Conservation (phyloP, 2,113 vertebrate species). For the Hymenochirus boettgeri region DNA sequence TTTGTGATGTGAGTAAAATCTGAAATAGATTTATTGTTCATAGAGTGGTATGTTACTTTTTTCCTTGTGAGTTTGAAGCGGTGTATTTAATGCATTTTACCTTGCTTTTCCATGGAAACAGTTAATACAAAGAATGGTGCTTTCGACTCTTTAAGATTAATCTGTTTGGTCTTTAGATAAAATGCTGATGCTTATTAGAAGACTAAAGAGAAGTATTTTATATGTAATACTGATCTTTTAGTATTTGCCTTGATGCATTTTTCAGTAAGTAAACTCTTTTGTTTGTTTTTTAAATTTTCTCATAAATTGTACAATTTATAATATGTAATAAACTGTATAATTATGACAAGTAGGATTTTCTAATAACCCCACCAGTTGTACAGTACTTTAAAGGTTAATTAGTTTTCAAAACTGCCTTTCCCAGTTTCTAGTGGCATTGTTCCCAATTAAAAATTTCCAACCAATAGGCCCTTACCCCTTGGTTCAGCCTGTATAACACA, state of each 20-base stretch:
- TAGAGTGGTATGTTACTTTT: background rate
- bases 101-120: background rate
- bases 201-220: conserved; percentile 1
- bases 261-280: conserved; percentile 26
- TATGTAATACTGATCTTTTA: conserved; percentile 17
- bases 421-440: too few species aligned
- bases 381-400: too few species aligned
- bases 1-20: background rate
- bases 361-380: too few species aligned
- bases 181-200: conserved; percentile 3
- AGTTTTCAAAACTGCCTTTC: too few species aligned
- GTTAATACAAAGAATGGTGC: background rate
- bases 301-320: too few species aligned
- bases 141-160: conserved; percentile 3
- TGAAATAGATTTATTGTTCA: background rate
- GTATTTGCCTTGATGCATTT: conserved; percentile 37
- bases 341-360: too few species aligned
- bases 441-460: too few species aligned
- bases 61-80: background rate
- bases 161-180: conserved; percentile 21
- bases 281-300: conserved; percentile 22
- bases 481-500: too few species aligned
- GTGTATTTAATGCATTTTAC: background rate
- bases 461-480: too few species aligned
- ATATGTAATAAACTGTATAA: too few species aligned